phyloP scores from a whole-genome alignment of 2,797 vertebrate species.

The Distichodus sexfasciatus region DNA sequence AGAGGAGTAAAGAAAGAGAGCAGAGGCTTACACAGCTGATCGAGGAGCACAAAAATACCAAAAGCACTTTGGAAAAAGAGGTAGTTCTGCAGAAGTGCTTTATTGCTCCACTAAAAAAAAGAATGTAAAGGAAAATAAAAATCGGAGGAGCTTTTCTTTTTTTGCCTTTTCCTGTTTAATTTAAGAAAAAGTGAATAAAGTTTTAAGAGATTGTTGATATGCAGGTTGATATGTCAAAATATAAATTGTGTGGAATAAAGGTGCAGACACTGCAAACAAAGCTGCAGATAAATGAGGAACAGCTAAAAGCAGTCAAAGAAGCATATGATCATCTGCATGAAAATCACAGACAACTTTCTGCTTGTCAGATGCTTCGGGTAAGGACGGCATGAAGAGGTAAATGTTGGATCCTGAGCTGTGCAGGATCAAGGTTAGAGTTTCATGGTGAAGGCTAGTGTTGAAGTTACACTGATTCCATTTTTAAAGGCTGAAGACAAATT shows the following conservation, averaged over 20 bases:
- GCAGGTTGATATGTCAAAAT: not conserved
- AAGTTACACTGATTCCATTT: no score
- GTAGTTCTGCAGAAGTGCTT: constrained; percentile 55
- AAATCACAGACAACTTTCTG: constrained; percentile 55
- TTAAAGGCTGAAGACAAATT: no score
- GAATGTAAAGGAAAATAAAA: not conserved
- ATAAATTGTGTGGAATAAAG: constrained; percentile 57
- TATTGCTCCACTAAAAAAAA: not conserved
- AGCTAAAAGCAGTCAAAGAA: constrained; percentile 66
- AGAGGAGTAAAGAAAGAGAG: constrained; percentile 84
- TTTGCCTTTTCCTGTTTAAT: not conserved
- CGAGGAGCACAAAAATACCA: constrained; percentile 76
- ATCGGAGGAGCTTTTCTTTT: not conserved
- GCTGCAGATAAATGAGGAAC: constrained; percentile 63
- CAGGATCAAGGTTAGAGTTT: no score
- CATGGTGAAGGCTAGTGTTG: no score
- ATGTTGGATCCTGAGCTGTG: no score
- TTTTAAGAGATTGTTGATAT: not conserved
- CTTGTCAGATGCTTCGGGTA: constrained; percentile 51
- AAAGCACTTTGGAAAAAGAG: constrained; percentile 80
- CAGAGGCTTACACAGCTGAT: constrained; percentile 82
- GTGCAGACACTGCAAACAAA: constrained; percentile 64
- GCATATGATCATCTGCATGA: constrained; percentile 62
- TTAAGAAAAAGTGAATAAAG: not conserved
- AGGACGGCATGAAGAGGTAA: no score